Percentiles rank a stretch among this genome's conserved stretches.
phyloP scores from a whole-genome alignment of 2,113 vertebrate genomes.

The Dissostichus mawsoni region DNA sequence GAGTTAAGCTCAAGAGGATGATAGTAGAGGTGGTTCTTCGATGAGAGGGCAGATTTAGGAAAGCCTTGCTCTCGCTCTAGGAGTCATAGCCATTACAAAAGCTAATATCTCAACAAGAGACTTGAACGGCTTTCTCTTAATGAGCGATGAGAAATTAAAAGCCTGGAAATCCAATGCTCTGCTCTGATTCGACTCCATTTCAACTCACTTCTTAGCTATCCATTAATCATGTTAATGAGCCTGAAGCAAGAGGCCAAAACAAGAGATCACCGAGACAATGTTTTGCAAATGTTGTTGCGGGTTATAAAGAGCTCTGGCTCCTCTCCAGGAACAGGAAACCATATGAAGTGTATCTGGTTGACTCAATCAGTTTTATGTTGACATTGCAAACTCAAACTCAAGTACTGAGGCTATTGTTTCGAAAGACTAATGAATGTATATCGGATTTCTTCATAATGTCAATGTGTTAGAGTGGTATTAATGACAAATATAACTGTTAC shows the following conservation, averaged over 20 bases:
- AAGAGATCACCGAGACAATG: slow-evolving; percentile 30
- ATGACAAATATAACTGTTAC: slow-evolving; percentile 42
- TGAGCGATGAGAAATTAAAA: slow-evolving; percentile 56
- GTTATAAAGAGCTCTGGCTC: slow-evolving; percentile 54
- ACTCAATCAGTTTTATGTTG: slow-evolving; percentile 50
- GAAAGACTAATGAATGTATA: slow-evolving; percentile 42
- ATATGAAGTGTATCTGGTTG: slow-evolving; percentile 44
- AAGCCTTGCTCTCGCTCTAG: slow-evolving; percentile 25
- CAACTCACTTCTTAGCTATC: slow-evolving; percentile 51
- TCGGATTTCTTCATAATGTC: slow-evolving; percentile 21
- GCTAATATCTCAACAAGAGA: slow-evolving; percentile 33
- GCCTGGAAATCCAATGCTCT: slow-evolving; percentile 44
- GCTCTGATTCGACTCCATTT: slow-evolving; percentile 57
- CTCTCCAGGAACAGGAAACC: slow-evolving; percentile 55
- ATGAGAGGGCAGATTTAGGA: slow-evolving; percentile 22
- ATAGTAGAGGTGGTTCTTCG: neutral
- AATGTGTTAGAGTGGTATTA: slow-evolving; percentile 53
- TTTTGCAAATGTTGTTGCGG: slow-evolving; percentile 50
- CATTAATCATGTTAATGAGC: slow-evolving; percentile 69
- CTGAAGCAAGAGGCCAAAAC: slow-evolving; percentile 46
- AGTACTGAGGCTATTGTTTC: slow-evolving; percentile 31
- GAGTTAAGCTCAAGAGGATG: neutral
- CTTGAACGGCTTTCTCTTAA: slow-evolving; percentile 37
- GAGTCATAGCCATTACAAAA: slow-evolving; percentile 21
- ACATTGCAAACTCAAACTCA: slow-evolving; percentile 39